A percentile compares a stretch with the other conserved stretches of the same genome.
Conservation (phyloP, 2,113 vertebrate species). For the Haemorhous mexicanus region DNA sequence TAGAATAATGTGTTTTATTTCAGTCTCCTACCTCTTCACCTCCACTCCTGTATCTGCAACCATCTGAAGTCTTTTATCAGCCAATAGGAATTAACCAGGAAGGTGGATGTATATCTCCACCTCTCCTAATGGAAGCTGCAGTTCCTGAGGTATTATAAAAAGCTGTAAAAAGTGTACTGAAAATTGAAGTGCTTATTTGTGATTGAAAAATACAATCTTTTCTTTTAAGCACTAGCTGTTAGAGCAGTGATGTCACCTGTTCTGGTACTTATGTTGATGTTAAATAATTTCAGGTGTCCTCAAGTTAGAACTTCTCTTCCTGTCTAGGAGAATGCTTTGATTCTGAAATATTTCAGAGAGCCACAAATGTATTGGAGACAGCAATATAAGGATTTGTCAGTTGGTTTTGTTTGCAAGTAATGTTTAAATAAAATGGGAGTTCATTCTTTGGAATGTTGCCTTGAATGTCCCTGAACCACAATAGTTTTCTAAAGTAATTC, state of each 20-base stretch:
- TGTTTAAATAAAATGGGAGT: neutral
- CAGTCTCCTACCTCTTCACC: constrained; percentile 73
- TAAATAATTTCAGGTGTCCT: neutral
- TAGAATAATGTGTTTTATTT: constrained; percentile 34
- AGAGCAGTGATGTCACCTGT: neutral
- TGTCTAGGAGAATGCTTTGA: neutral
- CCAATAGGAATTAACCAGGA: constrained; percentile 74
- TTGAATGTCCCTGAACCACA: neutral
- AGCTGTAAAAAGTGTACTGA: neutral
- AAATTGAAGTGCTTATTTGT: neutral
- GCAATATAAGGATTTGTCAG: neutral
- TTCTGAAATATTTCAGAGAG: neutral
- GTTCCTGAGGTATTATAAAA: constrained; percentile 71
- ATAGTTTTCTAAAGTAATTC: neutral
- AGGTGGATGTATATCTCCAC: constrained; percentile 63
- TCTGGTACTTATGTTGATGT: neutral
- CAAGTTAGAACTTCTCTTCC: neutral
- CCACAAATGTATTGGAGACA: neutral
- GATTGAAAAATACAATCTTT: neutral
- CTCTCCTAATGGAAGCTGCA: constrained; percentile 72
- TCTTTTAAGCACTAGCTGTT: neutral
- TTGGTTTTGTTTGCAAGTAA: neutral
- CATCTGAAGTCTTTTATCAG: constrained; percentile 77
- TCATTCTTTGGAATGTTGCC: neutral
- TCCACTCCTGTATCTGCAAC: constrained; percentile 72